Conservation (phyloP, 2,113 vertebrate species). For the Corapipo altera region DNA sequence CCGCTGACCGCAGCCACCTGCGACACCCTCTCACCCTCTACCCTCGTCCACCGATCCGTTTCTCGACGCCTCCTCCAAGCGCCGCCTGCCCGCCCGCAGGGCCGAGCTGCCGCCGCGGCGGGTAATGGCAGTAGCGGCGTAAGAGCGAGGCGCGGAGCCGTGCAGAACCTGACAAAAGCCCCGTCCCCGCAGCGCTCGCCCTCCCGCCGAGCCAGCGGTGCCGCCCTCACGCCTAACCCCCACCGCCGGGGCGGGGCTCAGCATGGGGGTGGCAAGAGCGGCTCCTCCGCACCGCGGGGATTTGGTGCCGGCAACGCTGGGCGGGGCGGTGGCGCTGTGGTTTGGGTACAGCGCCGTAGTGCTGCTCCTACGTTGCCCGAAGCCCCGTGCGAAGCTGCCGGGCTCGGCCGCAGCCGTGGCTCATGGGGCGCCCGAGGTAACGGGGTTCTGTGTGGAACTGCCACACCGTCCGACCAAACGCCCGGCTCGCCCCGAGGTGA, state of each 20-base stretch:
- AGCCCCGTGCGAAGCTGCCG: accelerated
- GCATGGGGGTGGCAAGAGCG: accelerated
- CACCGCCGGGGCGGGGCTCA: not conserved
- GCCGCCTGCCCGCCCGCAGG: not conserved
- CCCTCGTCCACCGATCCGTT: not conserved
- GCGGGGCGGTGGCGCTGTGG: accelerated
- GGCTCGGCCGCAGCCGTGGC: accelerated
- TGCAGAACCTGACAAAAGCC: too few relatives aligned
- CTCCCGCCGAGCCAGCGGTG: accelerated
- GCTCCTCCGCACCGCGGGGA: accelerated
- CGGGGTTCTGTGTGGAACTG: accelerated
- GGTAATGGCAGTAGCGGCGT: not conserved
- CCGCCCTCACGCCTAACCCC: too few relatives aligned
- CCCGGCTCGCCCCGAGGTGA: too few relatives aligned
- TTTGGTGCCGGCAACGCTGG: too few relatives aligned
- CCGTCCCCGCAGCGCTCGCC: accelerated
- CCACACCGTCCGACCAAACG: not conserved
- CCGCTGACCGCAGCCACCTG: not conserved
- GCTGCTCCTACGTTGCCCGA: too few relatives aligned
- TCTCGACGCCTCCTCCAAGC: not conserved
- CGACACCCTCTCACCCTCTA: not conserved
- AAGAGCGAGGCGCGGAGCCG: not conserved
- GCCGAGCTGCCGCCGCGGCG: accelerated
- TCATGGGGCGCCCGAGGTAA: accelerated
- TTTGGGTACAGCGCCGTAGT: not conserved